These are phyloP conservation scores for Amiota minor DNA, from an alignment of 2,888 invertebrate species.

Conservation along the genomic window DNA sequence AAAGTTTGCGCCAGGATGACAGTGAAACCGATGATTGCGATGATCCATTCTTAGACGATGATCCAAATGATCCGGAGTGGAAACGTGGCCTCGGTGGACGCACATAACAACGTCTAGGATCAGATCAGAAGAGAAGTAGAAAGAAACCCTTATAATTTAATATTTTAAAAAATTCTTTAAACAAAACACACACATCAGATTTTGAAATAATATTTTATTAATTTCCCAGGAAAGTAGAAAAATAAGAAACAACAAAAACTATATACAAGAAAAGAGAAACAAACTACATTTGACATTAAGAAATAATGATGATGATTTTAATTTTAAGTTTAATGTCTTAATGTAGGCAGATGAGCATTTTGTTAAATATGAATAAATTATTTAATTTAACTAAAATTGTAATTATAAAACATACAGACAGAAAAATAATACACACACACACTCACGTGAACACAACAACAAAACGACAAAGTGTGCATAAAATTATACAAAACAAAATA, in stretches of 20 bases:
- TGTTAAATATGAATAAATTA: too few species aligned
- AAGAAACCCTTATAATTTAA: background rate
- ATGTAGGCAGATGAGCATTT: too few species aligned
- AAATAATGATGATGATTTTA: too few species aligned
- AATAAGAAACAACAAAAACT: background rate
- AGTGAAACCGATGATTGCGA: conserved; percentile 55
- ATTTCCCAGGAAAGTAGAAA: background rate
- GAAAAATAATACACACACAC: too few species aligned
- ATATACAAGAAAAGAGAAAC: background rate
- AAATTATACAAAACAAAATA: background rate
- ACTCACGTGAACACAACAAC: too few species aligned
- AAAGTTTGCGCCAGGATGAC: conserved; percentile 38
- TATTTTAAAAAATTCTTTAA: background rate
- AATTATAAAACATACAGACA: too few species aligned
- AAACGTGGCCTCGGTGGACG: conserved; percentile 65
- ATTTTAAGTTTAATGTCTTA: too few species aligned
- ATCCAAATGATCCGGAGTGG: conserved; percentile 92
- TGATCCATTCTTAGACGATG: conserved; percentile 81
- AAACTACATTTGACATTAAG: too few species aligned
- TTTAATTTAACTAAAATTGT: too few species aligned
- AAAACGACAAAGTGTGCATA: too few species aligned
- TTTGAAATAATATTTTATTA: too few species aligned
- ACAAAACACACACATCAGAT: background rate
- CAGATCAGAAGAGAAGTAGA: background rate
- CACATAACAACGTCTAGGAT: conserved; percentile 49